These are phyloP conservation scores for Tipula helvola DNA, from an alignment of 2,888 invertebrate genomes.

Conservation along the genomic window DNA sequence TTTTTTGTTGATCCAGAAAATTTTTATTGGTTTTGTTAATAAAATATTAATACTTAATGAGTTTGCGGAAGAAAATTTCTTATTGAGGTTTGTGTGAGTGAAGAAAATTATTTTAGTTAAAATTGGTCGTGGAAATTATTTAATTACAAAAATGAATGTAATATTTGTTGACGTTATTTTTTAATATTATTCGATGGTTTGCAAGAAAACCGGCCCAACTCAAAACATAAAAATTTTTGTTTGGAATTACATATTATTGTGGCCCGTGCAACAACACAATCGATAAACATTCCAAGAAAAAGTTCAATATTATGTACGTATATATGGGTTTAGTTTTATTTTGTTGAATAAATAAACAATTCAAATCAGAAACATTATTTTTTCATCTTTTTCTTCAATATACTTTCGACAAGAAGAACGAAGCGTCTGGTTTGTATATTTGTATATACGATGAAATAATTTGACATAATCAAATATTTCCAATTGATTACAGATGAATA, in stretches of 20 bases:
- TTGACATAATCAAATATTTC: not conserved
- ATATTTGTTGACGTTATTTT: too few relatives aligned
- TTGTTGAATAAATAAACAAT: not conserved
- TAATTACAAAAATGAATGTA: too few relatives aligned
- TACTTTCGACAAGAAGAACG: not conserved
- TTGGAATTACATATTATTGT: not conserved
- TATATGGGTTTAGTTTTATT: not conserved
- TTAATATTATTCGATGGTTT: too few relatives aligned
- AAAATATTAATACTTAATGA: too few relatives aligned
- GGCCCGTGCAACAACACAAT: not conserved
- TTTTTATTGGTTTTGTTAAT: too few relatives aligned
- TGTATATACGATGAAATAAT: not conserved
- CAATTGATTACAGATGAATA: not conserved
- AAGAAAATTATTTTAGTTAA: too few relatives aligned
- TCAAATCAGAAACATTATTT: not conserved
- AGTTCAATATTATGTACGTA: not conserved
- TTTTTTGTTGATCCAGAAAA: not conserved
- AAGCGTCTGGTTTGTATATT: not conserved
- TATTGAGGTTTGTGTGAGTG: too few relatives aligned
- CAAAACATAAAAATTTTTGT: too few relatives aligned
- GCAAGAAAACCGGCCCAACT: too few relatives aligned
- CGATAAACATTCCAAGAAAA: not conserved
- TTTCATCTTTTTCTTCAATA: not conserved
- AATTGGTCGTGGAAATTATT: too few relatives aligned
- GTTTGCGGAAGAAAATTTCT: too few relatives aligned